phyloP scores from a whole-genome alignment of 2,797 vertebrate species.

The Pteropus rufus region DNA sequence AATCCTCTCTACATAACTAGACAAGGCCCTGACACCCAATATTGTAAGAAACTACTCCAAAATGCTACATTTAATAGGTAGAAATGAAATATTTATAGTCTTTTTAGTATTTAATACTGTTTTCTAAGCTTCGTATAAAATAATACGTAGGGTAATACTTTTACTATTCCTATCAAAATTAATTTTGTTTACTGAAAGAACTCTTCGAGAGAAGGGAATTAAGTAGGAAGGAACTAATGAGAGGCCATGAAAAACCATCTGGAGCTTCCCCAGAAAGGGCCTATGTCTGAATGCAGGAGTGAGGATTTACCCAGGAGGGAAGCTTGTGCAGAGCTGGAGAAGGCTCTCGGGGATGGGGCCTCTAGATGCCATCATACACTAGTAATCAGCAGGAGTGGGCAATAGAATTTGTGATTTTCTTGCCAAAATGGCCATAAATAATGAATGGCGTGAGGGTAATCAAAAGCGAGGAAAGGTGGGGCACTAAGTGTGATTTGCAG shows the following conservation, averaged over 20 bases:
- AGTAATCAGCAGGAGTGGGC: background rate
- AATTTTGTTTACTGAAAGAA: slow-evolving; percentile 17
- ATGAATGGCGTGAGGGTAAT: background rate
- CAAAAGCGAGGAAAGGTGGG: rapidly evolving
- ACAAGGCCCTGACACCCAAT: background rate
- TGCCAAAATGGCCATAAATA: background rate
- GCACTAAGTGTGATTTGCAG: background rate
- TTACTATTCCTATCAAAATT: background rate
- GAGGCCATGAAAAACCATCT: background rate
- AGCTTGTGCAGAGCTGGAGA: rapidly evolving
- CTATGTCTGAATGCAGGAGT: background rate
- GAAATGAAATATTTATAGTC: background rate
- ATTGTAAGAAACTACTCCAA: background rate
- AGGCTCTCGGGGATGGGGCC: background rate
- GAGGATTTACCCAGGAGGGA: background rate
- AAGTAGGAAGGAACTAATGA: background rate
- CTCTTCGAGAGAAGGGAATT: background rate
- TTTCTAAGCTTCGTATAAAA: background rate
- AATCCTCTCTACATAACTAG: background rate
- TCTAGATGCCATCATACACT: background rate
- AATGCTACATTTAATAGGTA: background rate
- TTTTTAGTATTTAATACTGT: background rate
- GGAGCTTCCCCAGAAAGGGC: background rate
- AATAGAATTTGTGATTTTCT: background rate
- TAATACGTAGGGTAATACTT: background rate